Conservation (phyloP, 2,888 invertebrate genomes). For the Spatulosminthurus flaviceps region DNA sequence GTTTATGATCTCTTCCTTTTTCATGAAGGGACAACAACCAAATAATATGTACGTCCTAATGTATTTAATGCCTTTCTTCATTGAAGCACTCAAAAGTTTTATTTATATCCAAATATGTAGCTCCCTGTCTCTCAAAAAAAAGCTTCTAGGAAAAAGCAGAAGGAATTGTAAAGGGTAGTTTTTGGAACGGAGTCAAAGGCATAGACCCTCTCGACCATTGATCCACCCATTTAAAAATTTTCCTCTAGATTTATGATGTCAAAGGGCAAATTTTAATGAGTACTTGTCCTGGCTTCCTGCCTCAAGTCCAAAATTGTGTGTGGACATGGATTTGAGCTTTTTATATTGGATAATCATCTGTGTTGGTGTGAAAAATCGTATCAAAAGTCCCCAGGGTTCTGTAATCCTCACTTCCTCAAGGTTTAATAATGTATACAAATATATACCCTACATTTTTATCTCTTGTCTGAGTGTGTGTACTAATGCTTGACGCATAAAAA, state of each 20-base stretch:
- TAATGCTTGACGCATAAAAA: no score
- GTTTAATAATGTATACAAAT: no score
- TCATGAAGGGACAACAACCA: neutral
- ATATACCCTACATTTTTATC: no score
- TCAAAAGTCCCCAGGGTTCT: neutral
- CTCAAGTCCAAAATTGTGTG: conserved; percentile 56
- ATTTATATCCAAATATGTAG: no score
- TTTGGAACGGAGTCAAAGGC: neutral
- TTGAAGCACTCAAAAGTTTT: no score
- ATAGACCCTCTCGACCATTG: conserved; percentile 16
- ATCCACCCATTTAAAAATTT: conserved; percentile 41
- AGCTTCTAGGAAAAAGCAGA: no score
- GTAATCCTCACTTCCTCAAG: neutral
- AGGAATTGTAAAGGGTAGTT: no score
- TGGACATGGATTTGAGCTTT: conserved; percentile 26
- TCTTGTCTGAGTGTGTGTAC: no score
- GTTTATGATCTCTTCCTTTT: neutral
- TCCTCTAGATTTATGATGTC: conserved; percentile 44
- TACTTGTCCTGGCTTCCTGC: conserved; percentile 66
- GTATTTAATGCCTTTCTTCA: no score
- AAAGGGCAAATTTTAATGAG: conserved; percentile 42
- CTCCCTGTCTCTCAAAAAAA: no score
- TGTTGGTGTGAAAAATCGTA: conserved; percentile 19
- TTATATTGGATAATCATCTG: conserved; percentile 22
- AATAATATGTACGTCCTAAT: no score